Percentiles rank a stretch among this genome's conserved stretches.
phyloP scores from a whole-genome alignment of 2,797 vertebrate species.

The Sebastes vulpes region DNA sequence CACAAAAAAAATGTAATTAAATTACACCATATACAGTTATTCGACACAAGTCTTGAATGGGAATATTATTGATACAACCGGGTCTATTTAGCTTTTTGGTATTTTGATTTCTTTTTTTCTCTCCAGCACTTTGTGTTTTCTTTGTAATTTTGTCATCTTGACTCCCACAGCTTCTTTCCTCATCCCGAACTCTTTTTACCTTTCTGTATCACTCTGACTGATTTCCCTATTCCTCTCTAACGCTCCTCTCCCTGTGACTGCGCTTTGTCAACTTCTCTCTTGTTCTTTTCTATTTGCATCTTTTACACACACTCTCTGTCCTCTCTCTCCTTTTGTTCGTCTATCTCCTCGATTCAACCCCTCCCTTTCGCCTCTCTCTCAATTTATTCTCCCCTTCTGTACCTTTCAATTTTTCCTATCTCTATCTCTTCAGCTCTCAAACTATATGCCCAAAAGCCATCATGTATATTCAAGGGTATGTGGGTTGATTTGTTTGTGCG shows the following conservation, averaged over 20 bases:
- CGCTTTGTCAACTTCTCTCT: slow-evolving; percentile 57
- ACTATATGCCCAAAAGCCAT: slow-evolving; percentile 9
- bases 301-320: slow-evolving; percentile 40
- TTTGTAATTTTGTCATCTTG: background rate
- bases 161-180: background rate
- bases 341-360: slow-evolving; percentile 8
- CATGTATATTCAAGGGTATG: slow-evolving; percentile 36
- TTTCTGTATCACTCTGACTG: slow-evolving; percentile 19
- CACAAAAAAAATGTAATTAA: slow-evolving; percentile 5
- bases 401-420: slow-evolving; percentile 1
- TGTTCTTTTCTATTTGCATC: slow-evolving; percentile 63
- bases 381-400: background rate
- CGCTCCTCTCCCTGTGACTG: slow-evolving; percentile 37
- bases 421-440: slow-evolving; percentile 10
- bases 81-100: background rate
- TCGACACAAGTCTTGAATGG: background rate
- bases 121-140: background rate
- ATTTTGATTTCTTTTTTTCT: background rate
- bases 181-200: slow-evolving; percentile 4
- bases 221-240: slow-evolving; percentile 38
- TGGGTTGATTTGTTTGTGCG: slow-evolving; percentile 31
- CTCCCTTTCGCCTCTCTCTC: slow-evolving; percentile 16
- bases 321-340: slow-evolving; percentile 27
- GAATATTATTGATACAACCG: background rate
- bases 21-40: background rate